These are phyloP conservation scores for Cantharis lateralis DNA, from an alignment of 2,888 invertebrate species.

Conservation along the genomic window DNA sequence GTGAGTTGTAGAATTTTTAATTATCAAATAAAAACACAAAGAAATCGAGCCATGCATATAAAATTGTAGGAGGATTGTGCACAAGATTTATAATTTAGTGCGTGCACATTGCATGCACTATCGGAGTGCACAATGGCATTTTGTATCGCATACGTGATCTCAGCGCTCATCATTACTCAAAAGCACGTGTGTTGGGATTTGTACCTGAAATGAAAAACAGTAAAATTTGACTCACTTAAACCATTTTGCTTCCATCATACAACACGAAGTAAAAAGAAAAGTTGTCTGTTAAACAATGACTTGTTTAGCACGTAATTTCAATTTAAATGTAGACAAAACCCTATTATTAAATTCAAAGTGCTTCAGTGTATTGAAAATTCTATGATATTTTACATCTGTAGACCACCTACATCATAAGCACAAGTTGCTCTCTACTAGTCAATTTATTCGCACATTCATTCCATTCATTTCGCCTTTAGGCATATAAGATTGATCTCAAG, in stretches of 20 bases:
- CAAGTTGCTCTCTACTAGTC: slow-evolving; percentile 32
- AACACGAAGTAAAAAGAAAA: not conserved
- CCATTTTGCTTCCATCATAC: not conserved
- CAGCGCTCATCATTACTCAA: slow-evolving; percentile 35
- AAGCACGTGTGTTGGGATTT: slow-evolving; percentile 33
- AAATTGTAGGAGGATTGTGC: slow-evolving; percentile 37
- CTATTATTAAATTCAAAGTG: not conserved
- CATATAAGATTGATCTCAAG: slow-evolving; percentile 38
- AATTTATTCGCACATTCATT: slow-evolving; percentile 39
- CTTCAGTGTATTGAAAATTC: not conserved
- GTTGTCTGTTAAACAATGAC: not conserved
- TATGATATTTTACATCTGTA: slow-evolving; percentile 17
- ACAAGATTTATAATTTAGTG: slow-evolving; percentile 47
- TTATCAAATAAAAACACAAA: slow-evolving; percentile 20
- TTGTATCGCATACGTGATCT: slow-evolving; percentile 51
- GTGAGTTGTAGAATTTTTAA: slow-evolving; percentile 19
- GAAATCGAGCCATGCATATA: slow-evolving; percentile 21
- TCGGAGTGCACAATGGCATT: slow-evolving; percentile 42
- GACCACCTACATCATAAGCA: slow-evolving; percentile 31
- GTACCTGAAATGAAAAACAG: slow-evolving; percentile 25
- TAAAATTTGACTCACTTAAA: not conserved
- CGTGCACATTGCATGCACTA: slow-evolving; percentile 49
- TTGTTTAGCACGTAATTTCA: not conserved
- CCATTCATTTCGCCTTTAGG: slow-evolving; percentile 47
- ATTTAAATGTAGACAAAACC: not conserved